Evolutionary conservation across 2,797 vertebrate species (phyloP), one percentile per base, ranked within the genome.

Genomic region (Otus scops): DNA sequence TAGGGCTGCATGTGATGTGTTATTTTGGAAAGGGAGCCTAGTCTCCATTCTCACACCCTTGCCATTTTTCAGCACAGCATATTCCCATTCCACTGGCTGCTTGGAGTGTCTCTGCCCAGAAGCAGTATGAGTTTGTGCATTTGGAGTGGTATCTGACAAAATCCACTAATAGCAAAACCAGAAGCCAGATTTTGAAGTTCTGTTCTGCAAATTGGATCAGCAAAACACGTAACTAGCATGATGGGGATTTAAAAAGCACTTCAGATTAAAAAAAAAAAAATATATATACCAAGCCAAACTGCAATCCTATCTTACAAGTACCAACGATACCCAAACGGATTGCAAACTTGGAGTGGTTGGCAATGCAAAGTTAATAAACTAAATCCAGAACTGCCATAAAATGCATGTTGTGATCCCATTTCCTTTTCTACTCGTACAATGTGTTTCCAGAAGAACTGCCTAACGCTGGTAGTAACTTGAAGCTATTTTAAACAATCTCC

Each of bases 401-500:
- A 95, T n/a, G 36, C 76, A 82, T n/a, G 36, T 89, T 96, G 96
- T 88, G 96, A 96, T 94, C 93, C 90, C 74, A 91, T 93, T 96
- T 93, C 95, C 93, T 94, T 92, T 95, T 83, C 90, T 90, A 87
- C 77, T 93, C 80, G 34, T 68, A 93, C 64, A 69, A 5, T 85
- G 83, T 79, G 57, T 84, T 96, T 95, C 83, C 92, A 95, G 93
- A 93, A 92, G 64, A 92, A 64, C 51, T 53, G 70, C 51, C 85
- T 95, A 92, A 77, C 70, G 63, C 51, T 86, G 17, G 60, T 79
- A 84, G 67, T 73, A 93, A 93, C 80, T 23, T 93, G 28, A 86
- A 95, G 36, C 36, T 93, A 79, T 95, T 94, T 91, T 70, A 95
- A 90, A 82, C 36, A 22, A 41, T 53, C 18, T 64, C 51, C 51